phyloP scores from a whole-genome alignment of 2,888 invertebrate species.

The Abrostola tripartita region DNA sequence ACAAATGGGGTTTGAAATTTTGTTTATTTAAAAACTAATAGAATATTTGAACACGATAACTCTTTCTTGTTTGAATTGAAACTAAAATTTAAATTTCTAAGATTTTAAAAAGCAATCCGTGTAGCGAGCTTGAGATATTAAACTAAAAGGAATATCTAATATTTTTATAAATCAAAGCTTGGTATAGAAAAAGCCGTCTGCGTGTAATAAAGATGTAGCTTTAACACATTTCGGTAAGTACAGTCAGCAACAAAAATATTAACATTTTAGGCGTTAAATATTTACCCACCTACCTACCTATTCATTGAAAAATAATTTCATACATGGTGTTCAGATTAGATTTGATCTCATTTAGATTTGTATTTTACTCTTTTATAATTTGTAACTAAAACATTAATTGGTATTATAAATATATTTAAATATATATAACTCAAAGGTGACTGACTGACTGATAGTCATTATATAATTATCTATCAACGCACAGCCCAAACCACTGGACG shows the following conservation, averaged over 20 bases:
- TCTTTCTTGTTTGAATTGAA: background rate
- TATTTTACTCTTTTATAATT: too few relatives aligned
- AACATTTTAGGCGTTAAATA: background rate
- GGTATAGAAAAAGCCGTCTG: slow-evolving; percentile 46
- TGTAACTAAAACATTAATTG: too few relatives aligned
- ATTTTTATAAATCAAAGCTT: slow-evolving; percentile 40
- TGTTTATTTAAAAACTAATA: background rate
- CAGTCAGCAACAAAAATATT: background rate
- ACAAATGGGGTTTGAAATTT: background rate
- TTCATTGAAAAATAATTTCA: background rate
- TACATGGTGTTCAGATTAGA: too few relatives aligned
- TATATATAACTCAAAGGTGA: too few relatives aligned
- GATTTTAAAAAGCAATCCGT: slow-evolving; percentile 42
- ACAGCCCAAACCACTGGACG: too few relatives aligned
- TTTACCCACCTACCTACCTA: too few relatives aligned
- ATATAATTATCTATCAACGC: too few relatives aligned
- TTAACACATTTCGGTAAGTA: slow-evolving; percentile 52
- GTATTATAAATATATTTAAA: too few relatives aligned
- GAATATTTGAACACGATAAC: slow-evolving; percentile 22
- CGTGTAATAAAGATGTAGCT: slow-evolving; percentile 63
- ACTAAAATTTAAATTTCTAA: slow-evolving; percentile 19
- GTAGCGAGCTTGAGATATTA: slow-evolving; percentile 30
- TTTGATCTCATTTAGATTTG: too few relatives aligned
- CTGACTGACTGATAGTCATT: too few relatives aligned
- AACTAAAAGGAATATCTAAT: slow-evolving; percentile 22